Evolutionary conservation across 2,888 invertebrate genomes (phyloP), one percentile per base, ranked within the genome.

Genomic region (Asteroscopus sphinx): DNA sequence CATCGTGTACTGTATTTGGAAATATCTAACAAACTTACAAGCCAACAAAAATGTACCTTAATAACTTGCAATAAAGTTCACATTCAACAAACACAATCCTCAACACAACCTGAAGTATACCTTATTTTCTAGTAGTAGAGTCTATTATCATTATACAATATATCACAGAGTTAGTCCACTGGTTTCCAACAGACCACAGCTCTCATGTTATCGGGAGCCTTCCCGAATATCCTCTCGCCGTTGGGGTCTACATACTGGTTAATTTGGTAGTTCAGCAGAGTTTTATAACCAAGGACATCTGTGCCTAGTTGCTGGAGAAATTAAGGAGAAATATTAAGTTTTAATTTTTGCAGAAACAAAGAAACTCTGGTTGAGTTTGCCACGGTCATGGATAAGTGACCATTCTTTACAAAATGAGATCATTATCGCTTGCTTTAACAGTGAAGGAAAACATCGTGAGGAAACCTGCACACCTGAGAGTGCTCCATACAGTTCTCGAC

Each of bases 131-230:
- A 2, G 1, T 0, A 0, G 5, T 58, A 33, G 16, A 46, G 33
- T 37, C 30, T 54, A 37, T 35, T 54, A 47, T 46, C 26, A 17
- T 45, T 64, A 16, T 32, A 40, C n/a, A 35, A 40, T 15, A 7
- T 46, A 49, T 67, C 40, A 67, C 58, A 68, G 37, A 35, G 1
- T 68, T 77, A 91, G 21, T 92, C 87, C 0, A 92, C 70, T 3
- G 94, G 90, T 89, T 97, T 98, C 97, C 97, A 98, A 75, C 97
- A 97, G 1, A 97, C 97, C 51, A 97, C 90, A 0, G 96, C 97
- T 76, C 96, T 90, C 92, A 97, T 97, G 21, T 96, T 95, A 77
- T 98, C 97, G 0, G 97, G 96, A 0, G 98, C 98, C 47, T 95
- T 86, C 0, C 95, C 95, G 83, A 98, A 98, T 16, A 97, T 96